Percentiles rank a stretch among this genome's conserved stretches.
Evolutionary conservation across 2,888 invertebrate species (phyloP).

Genomic region (Napeogenes sylphis): DNA sequence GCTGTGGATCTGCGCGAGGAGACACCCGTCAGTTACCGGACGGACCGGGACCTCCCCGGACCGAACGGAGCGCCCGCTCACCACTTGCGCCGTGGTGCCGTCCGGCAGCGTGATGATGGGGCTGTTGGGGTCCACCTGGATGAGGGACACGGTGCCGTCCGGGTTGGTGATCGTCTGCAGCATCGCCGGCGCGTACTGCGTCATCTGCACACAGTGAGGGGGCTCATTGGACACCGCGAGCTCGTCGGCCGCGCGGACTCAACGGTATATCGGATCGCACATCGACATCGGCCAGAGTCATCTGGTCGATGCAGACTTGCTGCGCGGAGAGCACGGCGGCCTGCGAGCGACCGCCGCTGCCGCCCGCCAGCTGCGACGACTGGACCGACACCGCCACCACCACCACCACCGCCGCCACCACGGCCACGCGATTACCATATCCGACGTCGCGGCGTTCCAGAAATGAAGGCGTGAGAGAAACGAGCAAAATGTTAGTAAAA

Average conservation of each 20-base stretch:
- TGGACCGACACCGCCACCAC: background rate
- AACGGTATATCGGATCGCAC: slow-evolving; percentile 64
- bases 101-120: slow-evolving; percentile 97
- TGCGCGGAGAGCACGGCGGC: slow-evolving; percentile 78
- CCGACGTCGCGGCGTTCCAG: slow-evolving; percentile 54
- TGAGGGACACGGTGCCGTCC: slow-evolving; percentile 96
- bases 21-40: background rate
- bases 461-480: slow-evolving; percentile 39
- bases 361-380: slow-evolving; percentile 63
- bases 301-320: slow-evolving; percentile 89
- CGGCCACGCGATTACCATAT: slow-evolving; percentile 44
- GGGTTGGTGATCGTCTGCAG: slow-evolving; percentile 97
- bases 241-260: background rate
- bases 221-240: background rate
- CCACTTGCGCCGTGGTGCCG: slow-evolving; percentile 95
- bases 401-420: no score
- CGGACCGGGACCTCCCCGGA: background rate
- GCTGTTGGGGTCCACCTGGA: slow-evolving; percentile 95
- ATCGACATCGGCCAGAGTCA: slow-evolving; percentile 85
- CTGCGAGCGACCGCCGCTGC: slow-evolving; percentile 51
- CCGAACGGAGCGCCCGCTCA: slow-evolving; percentile 28
- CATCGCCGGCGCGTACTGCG: slow-evolving; percentile 91
- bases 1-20: slow-evolving; percentile 76
- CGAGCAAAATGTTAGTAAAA: slow-evolving; percentile 6
- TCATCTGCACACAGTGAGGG: slow-evolving; percentile 49